Percentiles rank a stretch among this genome's conserved stretches.
Evolutionary conservation across 2,113 vertebrate genomes (phyloP).

Genomic region (Pycnonotus jocosus): DNA sequence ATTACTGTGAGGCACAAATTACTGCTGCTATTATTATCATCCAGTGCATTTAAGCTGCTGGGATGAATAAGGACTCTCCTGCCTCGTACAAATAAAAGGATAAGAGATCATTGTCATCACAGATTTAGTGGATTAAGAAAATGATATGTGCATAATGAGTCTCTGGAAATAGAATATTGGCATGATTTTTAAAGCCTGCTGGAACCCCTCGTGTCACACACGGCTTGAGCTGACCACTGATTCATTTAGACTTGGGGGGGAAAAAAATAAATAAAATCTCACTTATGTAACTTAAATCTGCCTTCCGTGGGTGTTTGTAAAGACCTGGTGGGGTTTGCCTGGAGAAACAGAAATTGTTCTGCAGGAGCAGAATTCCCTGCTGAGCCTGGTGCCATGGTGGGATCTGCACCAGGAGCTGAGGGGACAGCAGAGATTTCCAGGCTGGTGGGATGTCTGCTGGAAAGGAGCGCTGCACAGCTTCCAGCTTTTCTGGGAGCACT

Average conservation of each 20-base stretch:
- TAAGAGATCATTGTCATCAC: neutral
- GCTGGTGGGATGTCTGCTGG: neutral
- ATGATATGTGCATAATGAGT: neutral
- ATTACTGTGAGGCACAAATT: neutral
- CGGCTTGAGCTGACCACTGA: neutral
- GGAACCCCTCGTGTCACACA: neutral
- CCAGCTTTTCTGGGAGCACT: neutral
- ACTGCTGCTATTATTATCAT: neutral
- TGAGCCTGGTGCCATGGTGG: neutral
- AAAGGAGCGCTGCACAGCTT: neutral
- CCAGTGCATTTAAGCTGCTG: neutral
- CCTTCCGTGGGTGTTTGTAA: neutral
- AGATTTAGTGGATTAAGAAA: slow-evolving; percentile 12
- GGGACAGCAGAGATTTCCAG: neutral
- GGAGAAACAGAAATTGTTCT: neutral
- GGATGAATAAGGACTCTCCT: neutral
- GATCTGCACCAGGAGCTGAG: neutral
- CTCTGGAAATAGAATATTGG: neutral
- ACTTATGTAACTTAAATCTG: neutral
- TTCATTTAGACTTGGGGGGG: neutral
- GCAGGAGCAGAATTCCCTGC: neutral
- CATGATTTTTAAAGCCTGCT: neutral
- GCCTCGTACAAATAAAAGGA: neutral
- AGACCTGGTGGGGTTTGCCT: neutral
- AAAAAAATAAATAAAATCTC: neutral